Base-by-base conservation (phyloP, 2,888 invertebrate species). In the Nemapogon koenigi region DNA sequence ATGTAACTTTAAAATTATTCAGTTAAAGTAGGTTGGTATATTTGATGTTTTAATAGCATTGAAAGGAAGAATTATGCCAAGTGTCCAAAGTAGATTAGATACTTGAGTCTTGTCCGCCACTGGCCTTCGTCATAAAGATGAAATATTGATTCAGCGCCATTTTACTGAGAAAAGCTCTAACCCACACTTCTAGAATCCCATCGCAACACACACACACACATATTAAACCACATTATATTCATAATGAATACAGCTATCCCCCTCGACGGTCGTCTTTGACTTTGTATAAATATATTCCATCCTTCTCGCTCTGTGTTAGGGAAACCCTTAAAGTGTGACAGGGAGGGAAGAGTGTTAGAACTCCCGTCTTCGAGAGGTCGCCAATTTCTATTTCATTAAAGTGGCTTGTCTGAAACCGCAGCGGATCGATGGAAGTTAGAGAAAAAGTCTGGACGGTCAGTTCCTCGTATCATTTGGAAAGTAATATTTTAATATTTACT, bases 231-330 rank as follows among this genome's bases (percentile, higher is more conserved):
- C 75, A 73, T 76, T 76, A 76, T 76, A 76, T 76, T 75, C 76
- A 76, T 76, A 76, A 76, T 76, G 76, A 75, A 75, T 78, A 78
- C 69, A 71, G 73, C 76, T 67, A 67, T 78, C 76, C 75, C 69
- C 72, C 76, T 78, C 76, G 61, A 54, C 59, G 61, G 67, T 60
- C 73, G 73, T 76, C 76, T 76, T 78, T 73, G 71, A 73, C 75
- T 76, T 76, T 73, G 73, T 72, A 75, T 75, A 76, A 76, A 75
- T 71, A 78, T 75, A 66, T 70, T 76, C 66, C 59, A 66, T 78
- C 78, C 53, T 66, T 55, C 50, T 76, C 70, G 56, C 56, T 61
- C 65, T 69, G 64, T 62, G 59, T 51, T 58, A 62, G 60, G 55
- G 53, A 56, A 44, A 55, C 52, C 57, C 59, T 58, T 57, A 56